Conservation (phyloP, 37 sponge, comb jelly and placozoan genomes). For the Haliclona indistincta region DNA sequence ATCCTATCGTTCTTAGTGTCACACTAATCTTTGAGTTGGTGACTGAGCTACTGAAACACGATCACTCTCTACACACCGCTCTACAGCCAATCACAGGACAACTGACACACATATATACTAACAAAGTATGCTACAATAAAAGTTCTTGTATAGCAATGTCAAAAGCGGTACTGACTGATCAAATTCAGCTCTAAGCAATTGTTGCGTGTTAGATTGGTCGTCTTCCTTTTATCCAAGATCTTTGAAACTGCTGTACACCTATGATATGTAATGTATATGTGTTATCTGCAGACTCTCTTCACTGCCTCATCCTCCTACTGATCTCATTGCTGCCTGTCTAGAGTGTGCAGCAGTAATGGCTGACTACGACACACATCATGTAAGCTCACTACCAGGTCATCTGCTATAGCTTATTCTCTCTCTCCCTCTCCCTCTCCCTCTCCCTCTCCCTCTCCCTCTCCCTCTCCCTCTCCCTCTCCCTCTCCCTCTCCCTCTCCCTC, state of each 20-base stretch:
- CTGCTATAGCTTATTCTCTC: not conserved
- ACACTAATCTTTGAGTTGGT: constrained; percentile 32
- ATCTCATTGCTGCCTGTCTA: constrained; percentile 61
- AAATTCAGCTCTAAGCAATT: too few species aligned
- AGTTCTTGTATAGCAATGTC: too few species aligned
- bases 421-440: constrained; percentile 2
- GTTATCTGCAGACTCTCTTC: constrained; percentile 40
- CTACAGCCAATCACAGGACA: constrained; percentile 51
- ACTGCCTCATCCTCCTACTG: constrained; percentile 46
- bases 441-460: not conserved
- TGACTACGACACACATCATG: not conserved
- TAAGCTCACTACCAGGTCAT: not conserved
- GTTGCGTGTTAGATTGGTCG: not conserved
- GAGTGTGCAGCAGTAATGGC: constrained; percentile 54
- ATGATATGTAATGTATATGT: too few species aligned
- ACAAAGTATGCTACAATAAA: constrained; percentile 46
- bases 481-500: not conserved
- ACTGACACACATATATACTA: constrained; percentile 36
- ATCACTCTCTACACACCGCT: constrained; percentile 25
- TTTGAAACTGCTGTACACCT: too few species aligned
- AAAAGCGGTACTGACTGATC: too few species aligned
- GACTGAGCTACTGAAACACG: constrained; percentile 39
- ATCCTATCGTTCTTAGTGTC: constrained; percentile 13
- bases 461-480: not conserved
- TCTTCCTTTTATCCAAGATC: too few species aligned